These are phyloP conservation scores for Channallabes apus DNA, from an alignment of 2,797 vertebrate species.

Conservation along the genomic window DNA sequence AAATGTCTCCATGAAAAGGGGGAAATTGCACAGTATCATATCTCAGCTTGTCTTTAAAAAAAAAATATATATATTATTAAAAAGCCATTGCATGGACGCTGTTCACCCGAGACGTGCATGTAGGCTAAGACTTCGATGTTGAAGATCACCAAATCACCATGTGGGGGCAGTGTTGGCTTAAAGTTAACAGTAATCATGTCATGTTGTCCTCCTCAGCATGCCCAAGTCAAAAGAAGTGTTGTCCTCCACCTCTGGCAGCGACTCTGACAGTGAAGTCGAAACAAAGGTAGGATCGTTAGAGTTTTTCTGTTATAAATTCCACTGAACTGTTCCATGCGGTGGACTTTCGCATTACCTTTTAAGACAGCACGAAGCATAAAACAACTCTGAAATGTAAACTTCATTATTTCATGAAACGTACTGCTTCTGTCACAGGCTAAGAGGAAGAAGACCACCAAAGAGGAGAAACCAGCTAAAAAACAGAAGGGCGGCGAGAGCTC, in stretches of 20 bases:
- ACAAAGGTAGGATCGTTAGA: conserved; percentile 80
- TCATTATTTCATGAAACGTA: neutral
- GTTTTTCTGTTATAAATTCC: neutral
- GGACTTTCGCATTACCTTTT: neutral
- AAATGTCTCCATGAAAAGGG: too few relatives aligned
- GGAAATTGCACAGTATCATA: too few relatives aligned
- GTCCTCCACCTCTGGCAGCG: conserved; percentile 91
- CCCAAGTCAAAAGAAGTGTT: conserved; percentile 96
- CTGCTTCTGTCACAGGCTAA: conserved; percentile 76
- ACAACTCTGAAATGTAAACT: neutral
- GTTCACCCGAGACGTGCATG: too few relatives aligned
- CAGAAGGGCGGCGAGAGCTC: conserved; percentile 92
- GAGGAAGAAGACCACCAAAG: conserved; percentile 84
- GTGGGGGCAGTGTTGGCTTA: conserved; percentile 50
- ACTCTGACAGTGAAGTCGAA: conserved; percentile 93
- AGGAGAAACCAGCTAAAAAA: conserved; percentile 90
- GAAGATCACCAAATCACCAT: neutral
- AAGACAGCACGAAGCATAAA: neutral
- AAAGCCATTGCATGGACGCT: too few relatives aligned
- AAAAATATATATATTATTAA: too few relatives aligned
- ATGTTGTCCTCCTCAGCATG: conserved; percentile 77
- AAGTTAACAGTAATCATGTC: conserved; percentile 9
- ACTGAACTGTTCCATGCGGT: neutral
- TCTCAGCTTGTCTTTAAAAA: too few relatives aligned
- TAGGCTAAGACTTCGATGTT: too few relatives aligned